These are phyloP conservation scores for Pantherophis vulpinus DNA, from an alignment of 2,797 vertebrate genomes.

Conservation along the genomic window DNA sequence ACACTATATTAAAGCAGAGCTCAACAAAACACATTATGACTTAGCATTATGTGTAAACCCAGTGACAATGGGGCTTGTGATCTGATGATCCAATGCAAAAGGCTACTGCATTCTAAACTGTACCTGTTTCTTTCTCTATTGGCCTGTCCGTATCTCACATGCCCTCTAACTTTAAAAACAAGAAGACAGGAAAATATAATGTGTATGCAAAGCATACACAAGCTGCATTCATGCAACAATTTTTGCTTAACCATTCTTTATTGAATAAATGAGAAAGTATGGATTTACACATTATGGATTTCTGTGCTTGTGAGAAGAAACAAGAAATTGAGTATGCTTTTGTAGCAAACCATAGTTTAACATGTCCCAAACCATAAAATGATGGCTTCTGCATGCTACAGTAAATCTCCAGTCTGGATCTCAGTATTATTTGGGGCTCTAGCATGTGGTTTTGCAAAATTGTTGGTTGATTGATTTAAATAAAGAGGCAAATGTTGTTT, in stretches of 20 bases:
- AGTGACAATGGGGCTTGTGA: neutral
- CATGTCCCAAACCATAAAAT: neutral
- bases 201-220: neutral
- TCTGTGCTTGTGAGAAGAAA: neutral
- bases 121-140: neutral
- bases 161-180: neutral
- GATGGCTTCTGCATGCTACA: neutral
- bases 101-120: neutral
- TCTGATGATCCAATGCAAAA: neutral
- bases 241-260: neutral
- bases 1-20: neutral
- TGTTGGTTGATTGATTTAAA: neutral
- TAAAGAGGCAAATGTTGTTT: neutral
- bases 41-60: neutral
- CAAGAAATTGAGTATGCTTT: neutral
- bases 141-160: neutral
- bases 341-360: neutral
- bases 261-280: neutral
- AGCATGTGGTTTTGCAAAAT: neutral
- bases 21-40: neutral
- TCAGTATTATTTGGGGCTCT: neutral
- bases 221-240: neutral
- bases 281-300: neutral
- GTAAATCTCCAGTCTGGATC: neutral
- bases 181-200: neutral